These are phyloP conservation scores for Epinephelus fuscoguttatus DNA, from an alignment of 2,113 vertebrate genomes.

Conservation along the genomic window DNA sequence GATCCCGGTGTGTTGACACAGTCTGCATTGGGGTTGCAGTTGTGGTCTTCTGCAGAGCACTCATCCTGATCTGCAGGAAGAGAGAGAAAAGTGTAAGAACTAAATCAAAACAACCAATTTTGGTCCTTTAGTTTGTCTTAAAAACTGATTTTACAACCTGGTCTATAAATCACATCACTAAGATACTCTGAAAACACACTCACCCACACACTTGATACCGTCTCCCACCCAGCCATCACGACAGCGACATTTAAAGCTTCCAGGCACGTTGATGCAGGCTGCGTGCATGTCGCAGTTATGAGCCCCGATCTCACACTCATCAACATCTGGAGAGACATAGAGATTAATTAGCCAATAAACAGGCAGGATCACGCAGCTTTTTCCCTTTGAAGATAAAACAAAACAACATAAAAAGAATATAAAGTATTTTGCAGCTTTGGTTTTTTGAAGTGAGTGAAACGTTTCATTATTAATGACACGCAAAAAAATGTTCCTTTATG, in stretches of 20 bases:
- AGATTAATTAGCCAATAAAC: background rate
- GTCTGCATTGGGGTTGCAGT: conserved; percentile 90
- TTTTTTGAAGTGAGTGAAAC: background rate
- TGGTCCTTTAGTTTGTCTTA: background rate
- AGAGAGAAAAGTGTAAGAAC: background rate
- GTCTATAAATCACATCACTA: too few relatives aligned
- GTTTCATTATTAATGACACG: background rate
- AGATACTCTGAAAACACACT: conserved; percentile 65
- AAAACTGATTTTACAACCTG: background rate
- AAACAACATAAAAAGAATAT: background rate
- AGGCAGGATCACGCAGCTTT: background rate
- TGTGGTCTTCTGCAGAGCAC: conserved; percentile 89
- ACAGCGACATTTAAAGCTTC: conserved; percentile 96
- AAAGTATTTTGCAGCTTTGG: background rate
- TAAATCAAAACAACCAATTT: background rate
- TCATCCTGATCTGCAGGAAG: conserved; percentile 90
- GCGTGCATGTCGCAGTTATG: conserved; percentile 93
- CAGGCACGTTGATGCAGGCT: conserved; percentile 92
- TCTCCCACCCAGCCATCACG: conserved; percentile 92
- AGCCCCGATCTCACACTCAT: conserved; percentile 93
- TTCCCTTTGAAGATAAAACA: background rate
- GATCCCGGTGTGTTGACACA: conserved; percentile 93
- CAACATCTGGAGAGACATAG: conserved; percentile 85
- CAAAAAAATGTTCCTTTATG: background rate
- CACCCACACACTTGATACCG: conserved; percentile 92